Conservation (phyloP, 2,888 invertebrate genomes). For the Pristionchus mayeri region DNA sequence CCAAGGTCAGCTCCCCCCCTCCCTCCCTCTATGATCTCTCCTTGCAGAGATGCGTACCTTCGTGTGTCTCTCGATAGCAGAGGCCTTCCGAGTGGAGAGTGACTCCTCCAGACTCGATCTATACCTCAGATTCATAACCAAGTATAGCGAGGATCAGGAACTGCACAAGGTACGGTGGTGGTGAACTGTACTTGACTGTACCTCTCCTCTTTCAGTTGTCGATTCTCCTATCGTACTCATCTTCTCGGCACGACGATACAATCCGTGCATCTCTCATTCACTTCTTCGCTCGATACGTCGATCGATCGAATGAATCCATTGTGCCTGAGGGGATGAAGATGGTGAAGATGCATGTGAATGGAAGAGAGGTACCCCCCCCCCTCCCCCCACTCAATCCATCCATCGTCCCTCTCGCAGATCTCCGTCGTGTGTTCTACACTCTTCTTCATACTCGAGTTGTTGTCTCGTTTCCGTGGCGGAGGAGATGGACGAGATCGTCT, state of each 20-base stretch:
- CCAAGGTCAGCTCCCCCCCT: neutral
- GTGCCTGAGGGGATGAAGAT: neutral
- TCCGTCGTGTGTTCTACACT: neutral
- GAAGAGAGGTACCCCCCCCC: neutral
- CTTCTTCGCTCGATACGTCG: constrained; percentile 38
- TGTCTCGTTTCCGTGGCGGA: constrained; percentile 39
- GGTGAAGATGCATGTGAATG: constrained; percentile 9
- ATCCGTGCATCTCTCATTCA: constrained; percentile 40
- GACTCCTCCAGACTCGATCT: neutral
- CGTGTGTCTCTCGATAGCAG: neutral
- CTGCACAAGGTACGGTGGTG: constrained; percentile 24
- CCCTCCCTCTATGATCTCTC: too few species aligned
- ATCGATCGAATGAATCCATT: neutral
- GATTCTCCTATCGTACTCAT: neutral
- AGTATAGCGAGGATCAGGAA: constrained; percentile 1
- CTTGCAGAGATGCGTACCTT: constrained; percentile 2
- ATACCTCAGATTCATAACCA: constrained; percentile 19
- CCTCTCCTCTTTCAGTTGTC: neutral
- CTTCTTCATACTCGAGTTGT: constrained; percentile 44
- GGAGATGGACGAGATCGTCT: neutral
- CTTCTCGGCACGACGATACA: neutral
- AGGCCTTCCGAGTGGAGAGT: constrained; percentile 6
- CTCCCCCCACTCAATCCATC: neutral
- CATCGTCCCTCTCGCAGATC: neutral
- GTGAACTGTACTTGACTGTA: neutral